A percentile compares a stretch with the other conserved stretches of the same genome.
phyloP scores from a whole-genome alignment of 1,140 invertebrate genomes.

The Episyrphus balteatus region DNA sequence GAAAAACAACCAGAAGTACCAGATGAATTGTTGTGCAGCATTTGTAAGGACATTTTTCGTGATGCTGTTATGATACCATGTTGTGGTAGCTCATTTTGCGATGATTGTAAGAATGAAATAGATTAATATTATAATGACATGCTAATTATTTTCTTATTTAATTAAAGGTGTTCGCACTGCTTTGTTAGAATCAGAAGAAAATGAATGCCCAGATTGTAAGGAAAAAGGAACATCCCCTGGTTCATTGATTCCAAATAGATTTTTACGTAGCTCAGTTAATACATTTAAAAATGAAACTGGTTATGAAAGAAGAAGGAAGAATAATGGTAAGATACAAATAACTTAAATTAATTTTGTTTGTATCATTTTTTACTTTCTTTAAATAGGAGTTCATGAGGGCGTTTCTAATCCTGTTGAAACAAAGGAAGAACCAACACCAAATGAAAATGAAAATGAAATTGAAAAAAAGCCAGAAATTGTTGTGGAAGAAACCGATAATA shows the following conservation, averaged over 20 bases:
- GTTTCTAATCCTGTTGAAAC: background rate
- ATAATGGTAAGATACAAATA: too few relatives aligned
- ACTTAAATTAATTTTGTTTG: too few relatives aligned
- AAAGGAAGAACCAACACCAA: background rate
- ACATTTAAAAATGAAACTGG: constrained; percentile 85
- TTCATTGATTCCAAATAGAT: constrained; percentile 85
- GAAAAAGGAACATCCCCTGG: constrained; percentile 87
- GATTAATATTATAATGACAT: constrained; percentile 1
- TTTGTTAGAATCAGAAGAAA: constrained; percentile 83
- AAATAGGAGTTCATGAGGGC: too few relatives aligned
- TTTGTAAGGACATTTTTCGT: constrained; percentile 86
- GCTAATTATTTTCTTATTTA: constrained; percentile 12
- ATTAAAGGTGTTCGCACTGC: constrained; percentile 70
- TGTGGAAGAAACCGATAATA: background rate
- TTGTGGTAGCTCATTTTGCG: constrained; percentile 95
- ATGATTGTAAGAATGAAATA: constrained; percentile 71
- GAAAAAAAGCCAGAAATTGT: background rate
- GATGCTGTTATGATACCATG: constrained; percentile 96
- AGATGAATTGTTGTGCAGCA: constrained; percentile 78
- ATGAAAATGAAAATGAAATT: background rate
- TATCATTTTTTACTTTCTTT: too few relatives aligned
- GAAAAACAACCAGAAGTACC: constrained; percentile 69
- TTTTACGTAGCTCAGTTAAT: constrained; percentile 74
- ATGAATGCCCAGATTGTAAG: constrained; percentile 87
- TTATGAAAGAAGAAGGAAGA: constrained; percentile 40